Percentiles rank a stretch among this genome's conserved stretches.
phyloP scores from a whole-genome alignment of 2,888 invertebrate genomes.

The Geophilus truncorum region DNA sequence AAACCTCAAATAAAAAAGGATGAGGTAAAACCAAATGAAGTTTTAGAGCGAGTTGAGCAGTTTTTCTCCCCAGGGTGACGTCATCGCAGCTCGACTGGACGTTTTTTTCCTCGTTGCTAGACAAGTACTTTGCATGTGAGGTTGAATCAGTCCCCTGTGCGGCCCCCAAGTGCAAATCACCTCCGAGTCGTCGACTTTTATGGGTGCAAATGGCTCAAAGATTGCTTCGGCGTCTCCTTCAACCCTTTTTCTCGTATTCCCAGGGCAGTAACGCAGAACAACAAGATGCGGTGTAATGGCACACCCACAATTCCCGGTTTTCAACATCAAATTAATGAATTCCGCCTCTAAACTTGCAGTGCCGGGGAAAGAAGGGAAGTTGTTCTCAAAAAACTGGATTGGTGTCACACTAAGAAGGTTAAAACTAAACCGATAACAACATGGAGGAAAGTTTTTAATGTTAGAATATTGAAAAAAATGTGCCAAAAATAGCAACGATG shows the following conservation, averaged over 20 bases:
- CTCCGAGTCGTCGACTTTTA: constrained; percentile 8
- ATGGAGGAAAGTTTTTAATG: too few relatives aligned
- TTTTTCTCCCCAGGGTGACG: not conserved
- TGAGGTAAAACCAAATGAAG: not conserved
- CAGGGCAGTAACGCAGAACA: not conserved
- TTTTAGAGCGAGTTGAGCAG: too few relatives aligned
- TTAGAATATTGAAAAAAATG: too few relatives aligned
- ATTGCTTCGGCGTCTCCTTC: not conserved
- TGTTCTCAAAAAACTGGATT: too few relatives aligned
- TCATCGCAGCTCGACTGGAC: not conserved
- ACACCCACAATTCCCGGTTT: not conserved
- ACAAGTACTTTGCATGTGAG: not conserved
- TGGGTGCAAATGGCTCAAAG: not conserved
- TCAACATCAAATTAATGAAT: not conserved
- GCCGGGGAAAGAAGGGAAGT: too few relatives aligned
- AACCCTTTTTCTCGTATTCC: not conserved
- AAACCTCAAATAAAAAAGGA: not conserved
- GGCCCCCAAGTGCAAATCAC: not conserved
- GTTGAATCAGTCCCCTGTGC: not conserved
- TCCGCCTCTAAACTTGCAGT: too few relatives aligned
- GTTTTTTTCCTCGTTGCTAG: not conserved
- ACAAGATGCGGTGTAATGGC: not conserved
- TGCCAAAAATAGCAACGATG: too few relatives aligned
- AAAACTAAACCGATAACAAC: too few relatives aligned
- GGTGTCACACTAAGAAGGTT: too few relatives aligned